These are phyloP conservation scores for Tillus elongatus DNA, from an alignment of 2,888 invertebrate genomes.

Conservation along the genomic window DNA sequence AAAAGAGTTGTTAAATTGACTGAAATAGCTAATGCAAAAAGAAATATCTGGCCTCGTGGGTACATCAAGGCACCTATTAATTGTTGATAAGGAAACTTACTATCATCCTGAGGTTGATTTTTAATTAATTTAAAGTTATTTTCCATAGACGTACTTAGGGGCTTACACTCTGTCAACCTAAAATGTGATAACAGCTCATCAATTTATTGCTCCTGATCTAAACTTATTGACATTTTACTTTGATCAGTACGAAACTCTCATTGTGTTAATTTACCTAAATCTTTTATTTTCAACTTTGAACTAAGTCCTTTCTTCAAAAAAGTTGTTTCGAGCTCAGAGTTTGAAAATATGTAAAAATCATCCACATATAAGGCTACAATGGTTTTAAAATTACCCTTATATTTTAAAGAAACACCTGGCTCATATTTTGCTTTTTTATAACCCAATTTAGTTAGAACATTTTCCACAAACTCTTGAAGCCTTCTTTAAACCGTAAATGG, in stretches of 20 bases:
- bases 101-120: background rate
- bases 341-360: slow-evolving; percentile 19
- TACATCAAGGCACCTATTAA: slow-evolving; percentile 9
- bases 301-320: slow-evolving; percentile 14
- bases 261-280: slow-evolving; percentile 14
- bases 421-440: too few species aligned
- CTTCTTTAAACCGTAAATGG: slow-evolving; percentile 20
- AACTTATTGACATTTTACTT: too few species aligned
- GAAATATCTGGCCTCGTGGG: slow-evolving; percentile 18
- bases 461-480: slow-evolving; percentile 17
- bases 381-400: slow-evolving; percentile 11
- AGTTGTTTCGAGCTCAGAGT: slow-evolving; percentile 9
- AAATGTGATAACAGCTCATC: slow-evolving; percentile 17
- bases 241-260: too few species aligned
- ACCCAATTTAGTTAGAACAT: slow-evolving; percentile 13
- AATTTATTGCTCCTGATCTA: slow-evolving; percentile 10
- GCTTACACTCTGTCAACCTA: slow-evolving; percentile 17
- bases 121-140: slow-evolving; percentile 15
- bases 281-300: slow-evolving; percentile 17
- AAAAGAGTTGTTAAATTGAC: slow-evolving; percentile 15
- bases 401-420: too few species aligned
- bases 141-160: slow-evolving; percentile 18
- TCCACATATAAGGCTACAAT: slow-evolving; percentile 15
- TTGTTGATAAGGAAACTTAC: background rate
- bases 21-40: slow-evolving; percentile 17